phyloP scores from a whole-genome alignment of 2,797 vertebrate species.

The Pelobates cultripes region DNA sequence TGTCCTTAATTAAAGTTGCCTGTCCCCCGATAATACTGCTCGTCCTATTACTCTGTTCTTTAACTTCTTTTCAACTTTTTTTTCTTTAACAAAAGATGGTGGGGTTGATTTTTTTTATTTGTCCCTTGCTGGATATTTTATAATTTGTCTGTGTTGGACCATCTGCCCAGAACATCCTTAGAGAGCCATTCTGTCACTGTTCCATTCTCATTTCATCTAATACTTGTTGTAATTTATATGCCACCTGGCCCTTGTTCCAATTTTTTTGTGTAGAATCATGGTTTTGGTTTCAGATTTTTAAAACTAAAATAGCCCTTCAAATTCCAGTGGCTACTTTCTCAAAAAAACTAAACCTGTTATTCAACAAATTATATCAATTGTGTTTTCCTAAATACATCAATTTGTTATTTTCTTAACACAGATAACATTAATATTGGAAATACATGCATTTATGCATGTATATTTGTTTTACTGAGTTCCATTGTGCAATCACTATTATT shows the following conservation, averaged over 20 bases:
- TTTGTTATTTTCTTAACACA: too few relatives aligned
- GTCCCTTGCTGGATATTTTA: slow-evolving; percentile 54
- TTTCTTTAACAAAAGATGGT: slow-evolving; percentile 22
- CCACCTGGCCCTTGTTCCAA: slow-evolving; percentile 53
- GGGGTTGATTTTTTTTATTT: slow-evolving; percentile 43
- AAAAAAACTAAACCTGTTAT: too few relatives aligned
- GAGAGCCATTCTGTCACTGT: slow-evolving; percentile 55
- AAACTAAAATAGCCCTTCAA: neutral
- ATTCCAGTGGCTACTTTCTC: neutral
- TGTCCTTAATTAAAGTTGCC: slow-evolving; percentile 35
- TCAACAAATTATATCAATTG: too few relatives aligned
- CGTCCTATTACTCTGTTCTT: slow-evolving; percentile 44
- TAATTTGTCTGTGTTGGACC: slow-evolving; percentile 57
- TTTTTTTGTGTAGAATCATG: slow-evolving; percentile 40
- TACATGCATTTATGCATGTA: too few relatives aligned
- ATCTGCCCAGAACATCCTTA: slow-evolving; percentile 51
- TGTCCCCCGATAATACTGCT: slow-evolving; percentile 37
- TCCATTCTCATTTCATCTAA: slow-evolving; percentile 57
- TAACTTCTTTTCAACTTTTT: slow-evolving; percentile 27
- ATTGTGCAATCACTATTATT: too few relatives aligned
- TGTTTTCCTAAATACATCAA: too few relatives aligned
- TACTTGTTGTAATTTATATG: slow-evolving; percentile 57
- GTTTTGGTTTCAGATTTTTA: slow-evolving; percentile 43
- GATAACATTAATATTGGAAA: too few relatives aligned
- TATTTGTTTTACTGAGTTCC: too few relatives aligned